These are phyloP conservation scores for Tautogolabrus adspersus DNA, from an alignment of 2,113 vertebrate species.

Conservation along the genomic window DNA sequence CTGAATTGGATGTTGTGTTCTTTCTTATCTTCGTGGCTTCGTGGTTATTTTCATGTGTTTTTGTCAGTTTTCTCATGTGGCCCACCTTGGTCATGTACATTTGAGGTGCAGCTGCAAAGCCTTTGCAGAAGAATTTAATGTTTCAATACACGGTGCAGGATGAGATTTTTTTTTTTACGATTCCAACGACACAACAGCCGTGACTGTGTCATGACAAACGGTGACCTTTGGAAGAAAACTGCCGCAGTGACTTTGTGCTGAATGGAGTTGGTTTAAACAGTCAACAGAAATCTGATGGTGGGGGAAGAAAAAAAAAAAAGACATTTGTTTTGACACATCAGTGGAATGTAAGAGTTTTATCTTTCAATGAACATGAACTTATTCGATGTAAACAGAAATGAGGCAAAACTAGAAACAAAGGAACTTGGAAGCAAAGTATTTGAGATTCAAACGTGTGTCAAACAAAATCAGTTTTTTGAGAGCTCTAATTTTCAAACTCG, in stretches of 20 bases:
- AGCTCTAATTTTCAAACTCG: background rate
- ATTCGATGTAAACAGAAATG: background rate
- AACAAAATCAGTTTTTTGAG: background rate
- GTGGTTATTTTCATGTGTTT: no score
- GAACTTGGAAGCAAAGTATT: background rate
- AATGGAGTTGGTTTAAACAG: constrained; percentile 9
- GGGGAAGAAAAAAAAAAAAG: background rate
- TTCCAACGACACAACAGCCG: background rate
- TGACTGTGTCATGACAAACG: background rate
- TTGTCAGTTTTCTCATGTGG: background rate
- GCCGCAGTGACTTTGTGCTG: background rate
- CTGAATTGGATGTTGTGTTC: no score
- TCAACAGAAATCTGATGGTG: background rate
- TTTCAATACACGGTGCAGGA: constrained; percentile 9
- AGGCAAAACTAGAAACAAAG: background rate
- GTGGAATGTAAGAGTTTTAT: background rate
- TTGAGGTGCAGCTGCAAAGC: background rate
- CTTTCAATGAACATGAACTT: background rate
- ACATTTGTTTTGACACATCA: background rate
- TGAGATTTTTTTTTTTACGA: constrained; percentile 5
- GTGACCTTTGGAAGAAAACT: background rate
- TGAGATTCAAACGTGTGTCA: background rate
- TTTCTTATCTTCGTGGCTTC: no score
- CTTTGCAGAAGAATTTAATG: background rate
- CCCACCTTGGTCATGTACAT: background rate